Evolutionary conservation across 2,888 invertebrate species (phyloP).

Genomic region (Hirtodrosophila alboralis): DNA sequence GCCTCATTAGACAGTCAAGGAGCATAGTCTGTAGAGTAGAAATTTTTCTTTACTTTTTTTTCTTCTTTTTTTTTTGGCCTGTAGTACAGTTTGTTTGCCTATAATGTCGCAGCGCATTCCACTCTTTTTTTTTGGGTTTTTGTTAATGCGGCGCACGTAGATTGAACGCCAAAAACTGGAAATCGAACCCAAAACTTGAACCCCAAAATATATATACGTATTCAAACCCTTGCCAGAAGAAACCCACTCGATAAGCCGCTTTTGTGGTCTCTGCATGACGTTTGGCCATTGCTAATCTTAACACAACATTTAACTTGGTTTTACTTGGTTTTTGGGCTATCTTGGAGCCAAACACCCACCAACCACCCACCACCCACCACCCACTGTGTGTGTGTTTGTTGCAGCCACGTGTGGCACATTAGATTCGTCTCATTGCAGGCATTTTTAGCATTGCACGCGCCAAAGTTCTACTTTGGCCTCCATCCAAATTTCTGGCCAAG

Average conservation of each 20-base stretch:
- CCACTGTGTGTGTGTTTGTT: conserved; percentile 49
- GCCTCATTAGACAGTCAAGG: conserved; percentile 68
- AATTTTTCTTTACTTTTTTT: no score
- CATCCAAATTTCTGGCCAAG: conserved; percentile 48
- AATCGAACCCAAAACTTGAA: conserved; percentile 16
- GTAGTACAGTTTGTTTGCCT: conserved; percentile 48
- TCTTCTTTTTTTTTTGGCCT: conserved; percentile 23
- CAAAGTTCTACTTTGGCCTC: conserved; percentile 9
- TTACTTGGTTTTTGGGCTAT: conserved; percentile 48
- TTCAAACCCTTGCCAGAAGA: conserved; percentile 22
- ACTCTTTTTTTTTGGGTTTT: conserved; percentile 26
- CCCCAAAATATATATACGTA: not conserved
- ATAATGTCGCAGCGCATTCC: conserved; percentile 64
- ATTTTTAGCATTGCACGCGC: conserved; percentile 52
- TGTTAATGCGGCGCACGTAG: conserved; percentile 65
- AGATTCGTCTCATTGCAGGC: conserved; percentile 76
- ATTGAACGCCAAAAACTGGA: conserved; percentile 5
- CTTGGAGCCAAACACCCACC: conserved; percentile 28
- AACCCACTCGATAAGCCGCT: conserved; percentile 64
- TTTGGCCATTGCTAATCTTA: conserved; percentile 70
- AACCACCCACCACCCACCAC: conserved; percentile 39
- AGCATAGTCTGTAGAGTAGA: conserved; percentile 37
- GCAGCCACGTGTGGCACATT: conserved; percentile 80
- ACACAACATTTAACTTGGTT: conserved; percentile 75
- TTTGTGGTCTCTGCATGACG: conserved; percentile 50